These are phyloP conservation scores for Lacanobia oleracea DNA, from an alignment of 2,888 invertebrate species.

Conservation along the genomic window DNA sequence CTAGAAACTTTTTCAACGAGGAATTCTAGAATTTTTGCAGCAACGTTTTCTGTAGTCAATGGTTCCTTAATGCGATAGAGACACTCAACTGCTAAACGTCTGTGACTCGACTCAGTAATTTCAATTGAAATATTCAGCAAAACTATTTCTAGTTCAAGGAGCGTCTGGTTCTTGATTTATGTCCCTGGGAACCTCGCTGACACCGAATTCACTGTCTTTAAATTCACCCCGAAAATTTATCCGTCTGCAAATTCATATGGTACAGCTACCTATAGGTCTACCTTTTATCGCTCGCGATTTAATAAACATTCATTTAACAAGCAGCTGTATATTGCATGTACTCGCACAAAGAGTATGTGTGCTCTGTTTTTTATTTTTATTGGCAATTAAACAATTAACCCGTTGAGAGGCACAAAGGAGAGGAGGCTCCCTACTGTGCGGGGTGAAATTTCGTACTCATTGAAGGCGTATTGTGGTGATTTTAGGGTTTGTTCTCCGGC, in stretches of 20 bases:
- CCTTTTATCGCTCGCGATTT: constrained; percentile 49
- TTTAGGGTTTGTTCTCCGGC: constrained; percentile 78
- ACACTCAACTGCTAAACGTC: constrained; percentile 14
- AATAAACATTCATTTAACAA: constrained; percentile 58
- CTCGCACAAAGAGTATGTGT: constrained; percentile 70
- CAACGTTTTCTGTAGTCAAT: constrained; percentile 21
- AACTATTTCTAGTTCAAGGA: constrained; percentile 23
- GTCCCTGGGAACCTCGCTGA: not conserved
- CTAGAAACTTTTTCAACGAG: constrained; percentile 14
- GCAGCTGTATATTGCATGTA: constrained; percentile 75
- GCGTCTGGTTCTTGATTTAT: constrained; percentile 25
- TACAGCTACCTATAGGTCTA: not conserved
- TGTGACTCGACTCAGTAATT: constrained; percentile 45
- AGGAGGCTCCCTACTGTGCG: constrained; percentile 77
- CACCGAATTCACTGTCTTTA: not conserved
- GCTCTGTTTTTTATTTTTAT: constrained; percentile 88
- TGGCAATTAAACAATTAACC: constrained; percentile 90
- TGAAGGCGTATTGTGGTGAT: constrained; percentile 82
- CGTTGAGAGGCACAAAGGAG: constrained; percentile 83
- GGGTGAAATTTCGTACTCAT: constrained; percentile 88
- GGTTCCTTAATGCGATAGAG: constrained; percentile 24
- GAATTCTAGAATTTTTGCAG: constrained; percentile 19
- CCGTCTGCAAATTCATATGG: constrained; percentile 16
- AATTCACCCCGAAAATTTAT: constrained; percentile 6
- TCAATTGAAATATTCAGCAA: constrained; percentile 29